These are phyloP conservation scores for Gambelia wislizenii DNA, from an alignment of 2,797 vertebrate species.

Conservation along the genomic window DNA sequence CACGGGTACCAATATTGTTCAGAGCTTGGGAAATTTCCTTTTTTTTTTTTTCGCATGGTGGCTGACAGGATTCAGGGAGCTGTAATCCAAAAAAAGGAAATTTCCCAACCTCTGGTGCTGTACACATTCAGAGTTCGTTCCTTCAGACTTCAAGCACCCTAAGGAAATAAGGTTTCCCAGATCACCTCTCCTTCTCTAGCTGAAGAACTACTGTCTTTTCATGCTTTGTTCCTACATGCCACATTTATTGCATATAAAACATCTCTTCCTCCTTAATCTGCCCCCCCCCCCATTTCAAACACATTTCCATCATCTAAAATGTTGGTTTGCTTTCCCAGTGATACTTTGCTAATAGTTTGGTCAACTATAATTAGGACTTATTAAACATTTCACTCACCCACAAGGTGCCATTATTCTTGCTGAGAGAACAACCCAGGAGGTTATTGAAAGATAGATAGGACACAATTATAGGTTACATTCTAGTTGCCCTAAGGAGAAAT, in stretches of 20 bases:
- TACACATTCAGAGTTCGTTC: background rate
- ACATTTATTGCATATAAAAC: background rate
- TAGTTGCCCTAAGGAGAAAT: conserved; percentile 13
- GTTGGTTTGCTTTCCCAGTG: background rate
- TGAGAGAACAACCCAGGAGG: background rate
- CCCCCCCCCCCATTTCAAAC: too few relatives aligned
- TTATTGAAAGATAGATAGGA: background rate
- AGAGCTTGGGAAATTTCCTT: too few relatives aligned
- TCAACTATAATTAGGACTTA: background rate
- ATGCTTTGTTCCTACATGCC: background rate
- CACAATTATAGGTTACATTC: background rate
- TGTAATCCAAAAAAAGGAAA: too few relatives aligned
- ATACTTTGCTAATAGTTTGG: background rate
- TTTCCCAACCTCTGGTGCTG: too few relatives aligned
- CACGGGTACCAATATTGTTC: too few relatives aligned
- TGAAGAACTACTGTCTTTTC: background rate
- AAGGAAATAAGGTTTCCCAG: background rate
- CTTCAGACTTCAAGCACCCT: background rate
- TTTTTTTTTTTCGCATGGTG: too few relatives aligned
- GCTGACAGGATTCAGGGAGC: background rate
- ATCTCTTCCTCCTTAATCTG: too few relatives aligned
- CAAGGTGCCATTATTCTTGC: background rate
- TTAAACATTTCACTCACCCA: background rate
- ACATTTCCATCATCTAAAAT: background rate
- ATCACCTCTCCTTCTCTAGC: background rate